Evolutionary conservation across 1,140 invertebrate genomes (phyloP).

Genomic region (Luehdorfia chinensis): DNA sequence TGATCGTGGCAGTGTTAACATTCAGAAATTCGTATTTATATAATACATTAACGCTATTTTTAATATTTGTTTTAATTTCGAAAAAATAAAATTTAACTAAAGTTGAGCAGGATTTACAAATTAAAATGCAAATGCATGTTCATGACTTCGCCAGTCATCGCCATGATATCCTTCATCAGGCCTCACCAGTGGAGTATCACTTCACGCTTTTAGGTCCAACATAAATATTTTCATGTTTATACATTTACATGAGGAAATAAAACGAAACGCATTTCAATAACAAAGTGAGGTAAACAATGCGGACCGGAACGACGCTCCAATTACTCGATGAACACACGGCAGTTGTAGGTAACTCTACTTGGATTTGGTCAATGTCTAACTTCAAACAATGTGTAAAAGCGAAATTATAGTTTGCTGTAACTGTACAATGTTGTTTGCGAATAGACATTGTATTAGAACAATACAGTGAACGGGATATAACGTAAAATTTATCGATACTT

Average conservation of each 20-base stretch:
- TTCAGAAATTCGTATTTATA: too few species aligned
- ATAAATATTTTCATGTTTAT: slow-evolving; percentile 6
- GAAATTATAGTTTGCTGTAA: too few species aligned
- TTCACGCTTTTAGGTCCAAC: not conserved
- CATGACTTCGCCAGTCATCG: not conserved
- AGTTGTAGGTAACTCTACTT: slow-evolving; percentile 19
- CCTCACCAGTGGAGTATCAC: not conserved
- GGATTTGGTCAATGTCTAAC: slow-evolving; percentile 21
- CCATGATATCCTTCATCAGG: not conserved
- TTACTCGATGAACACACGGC: slow-evolving; percentile 27
- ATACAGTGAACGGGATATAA: not conserved
- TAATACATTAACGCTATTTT: too few species aligned
- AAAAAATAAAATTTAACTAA: too few species aligned
- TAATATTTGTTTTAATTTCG: too few species aligned
- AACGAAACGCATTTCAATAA: slow-evolving; percentile 35
- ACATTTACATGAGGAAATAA: slow-evolving; percentile 31
- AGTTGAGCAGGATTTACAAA: too few species aligned
- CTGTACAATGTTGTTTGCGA: too few species aligned
- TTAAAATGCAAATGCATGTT: not conserved
- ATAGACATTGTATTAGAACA: too few species aligned
- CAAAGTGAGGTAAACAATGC: slow-evolving; percentile 33
- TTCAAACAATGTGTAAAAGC: too few species aligned
- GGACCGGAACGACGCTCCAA: slow-evolving; percentile 47
- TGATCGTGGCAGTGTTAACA: too few species aligned
- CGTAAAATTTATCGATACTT: slow-evolving; percentile 10